These are phyloP conservation scores for Mimumesa dahlbomi DNA, from an alignment of 2,888 invertebrate genomes.

Conservation along the genomic window DNA sequence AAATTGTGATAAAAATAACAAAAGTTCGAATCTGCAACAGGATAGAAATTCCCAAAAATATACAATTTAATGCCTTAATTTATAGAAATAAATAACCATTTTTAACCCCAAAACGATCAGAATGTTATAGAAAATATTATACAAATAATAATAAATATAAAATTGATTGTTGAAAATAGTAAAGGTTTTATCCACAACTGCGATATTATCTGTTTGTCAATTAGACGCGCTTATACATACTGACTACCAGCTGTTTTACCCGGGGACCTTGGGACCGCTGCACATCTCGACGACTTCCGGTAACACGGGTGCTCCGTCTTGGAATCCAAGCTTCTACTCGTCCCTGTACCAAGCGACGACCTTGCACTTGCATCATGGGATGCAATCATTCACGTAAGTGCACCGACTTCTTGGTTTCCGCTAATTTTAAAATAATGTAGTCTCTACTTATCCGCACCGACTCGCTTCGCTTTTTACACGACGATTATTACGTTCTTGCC, in stretches of 20 bases:
- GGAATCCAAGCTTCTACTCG: conserved; percentile 78
- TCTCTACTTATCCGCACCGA: not conserved
- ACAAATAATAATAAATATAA: too few species aligned
- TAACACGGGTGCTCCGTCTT: conserved; percentile 69
- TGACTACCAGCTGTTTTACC: conserved; percentile 78
- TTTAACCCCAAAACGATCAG: too few species aligned
- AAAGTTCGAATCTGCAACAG: too few species aligned
- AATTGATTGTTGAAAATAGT: too few species aligned
- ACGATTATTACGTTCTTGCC: not conserved
- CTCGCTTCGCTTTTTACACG: not conserved
- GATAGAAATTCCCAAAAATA: too few species aligned
- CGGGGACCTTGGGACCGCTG: conserved; percentile 76
- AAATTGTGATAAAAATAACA: too few species aligned
- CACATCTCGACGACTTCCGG: conserved; percentile 74
- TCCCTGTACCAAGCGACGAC: conserved; percentile 77
- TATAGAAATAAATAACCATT: too few species aligned
- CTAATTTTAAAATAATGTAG: not conserved
- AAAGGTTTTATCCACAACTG: too few species aligned
- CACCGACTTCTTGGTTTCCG: not conserved
- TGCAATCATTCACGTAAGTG: conserved; percentile 75
- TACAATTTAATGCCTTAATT: too few species aligned
- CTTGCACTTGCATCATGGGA: conserved; percentile 75
- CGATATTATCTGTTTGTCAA: not conserved
- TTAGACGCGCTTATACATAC: conserved; percentile 77
- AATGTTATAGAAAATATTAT: too few species aligned